Evolutionary conservation across 2,888 invertebrate species (phyloP).

Genomic region (Germaria angustata): DNA sequence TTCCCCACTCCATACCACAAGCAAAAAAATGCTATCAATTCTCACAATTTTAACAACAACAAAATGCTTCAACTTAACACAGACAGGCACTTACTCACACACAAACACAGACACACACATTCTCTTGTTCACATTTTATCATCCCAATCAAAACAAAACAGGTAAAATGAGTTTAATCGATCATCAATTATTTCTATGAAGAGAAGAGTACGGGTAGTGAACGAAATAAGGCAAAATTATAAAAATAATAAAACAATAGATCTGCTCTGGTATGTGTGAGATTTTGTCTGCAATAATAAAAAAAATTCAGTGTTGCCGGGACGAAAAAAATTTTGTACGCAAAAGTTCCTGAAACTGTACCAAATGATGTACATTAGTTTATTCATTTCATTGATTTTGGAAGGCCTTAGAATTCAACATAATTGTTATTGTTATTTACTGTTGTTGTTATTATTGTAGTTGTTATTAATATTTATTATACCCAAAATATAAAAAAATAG

Average conservation of each 20-base stretch:
- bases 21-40: background rate
- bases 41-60: no score
- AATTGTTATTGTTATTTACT: no score
- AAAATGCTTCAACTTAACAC: no score
- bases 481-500: no score
- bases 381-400: no score
- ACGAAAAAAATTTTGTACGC: no score
- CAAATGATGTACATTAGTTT: no score
- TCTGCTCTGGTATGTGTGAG: background rate
- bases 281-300: background rate
- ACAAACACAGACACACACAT: background rate
- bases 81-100: background rate
- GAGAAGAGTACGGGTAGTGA: background rate
- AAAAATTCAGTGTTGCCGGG: no score
- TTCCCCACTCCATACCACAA: background rate
- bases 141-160: slow-evolving; percentile 38
- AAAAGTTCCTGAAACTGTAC: no score
- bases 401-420: no score
- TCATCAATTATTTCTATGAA: background rate
- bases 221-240: slow-evolving; percentile 1
- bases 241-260: background rate
- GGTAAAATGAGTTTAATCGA: slow-evolving; percentile 34
- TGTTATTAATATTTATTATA: no score
- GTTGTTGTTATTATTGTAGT: no score
- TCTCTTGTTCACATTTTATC: background rate